Conservation (phyloP, 2,888 invertebrate species). For the Cheilosia pagana region DNA sequence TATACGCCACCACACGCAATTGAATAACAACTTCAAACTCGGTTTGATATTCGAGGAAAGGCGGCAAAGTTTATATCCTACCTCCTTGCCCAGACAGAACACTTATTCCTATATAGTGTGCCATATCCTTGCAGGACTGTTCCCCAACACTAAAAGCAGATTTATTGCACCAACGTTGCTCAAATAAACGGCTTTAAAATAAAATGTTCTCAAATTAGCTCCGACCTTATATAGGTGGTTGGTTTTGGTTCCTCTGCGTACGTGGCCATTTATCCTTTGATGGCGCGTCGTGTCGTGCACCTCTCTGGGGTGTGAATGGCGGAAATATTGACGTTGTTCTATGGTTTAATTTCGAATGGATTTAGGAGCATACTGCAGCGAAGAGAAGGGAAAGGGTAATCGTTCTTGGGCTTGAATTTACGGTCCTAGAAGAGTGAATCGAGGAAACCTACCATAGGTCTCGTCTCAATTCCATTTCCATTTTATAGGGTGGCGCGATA, state of each 20-base stretch:
- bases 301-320: conserved; percentile 60
- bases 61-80: conserved; percentile 34
- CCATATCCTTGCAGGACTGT: conserved; percentile 49
- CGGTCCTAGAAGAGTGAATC: conserved; percentile 32
- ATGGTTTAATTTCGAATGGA: conserved; percentile 74
- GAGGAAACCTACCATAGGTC: not conserved
- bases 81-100: not conserved
- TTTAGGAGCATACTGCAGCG: conserved; percentile 40
- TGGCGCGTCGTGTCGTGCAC: conserved; percentile 20
- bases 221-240: conserved; percentile 64
- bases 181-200: conserved; percentile 74
- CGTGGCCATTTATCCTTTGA: conserved; percentile 55
- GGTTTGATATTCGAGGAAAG: conserved; percentile 58
- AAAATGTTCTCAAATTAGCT: conserved; percentile 76
- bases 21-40: conserved; percentile 69
- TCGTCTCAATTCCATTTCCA: conserved; percentile 17
- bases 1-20: conserved; percentile 70
- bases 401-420: conserved; percentile 62
- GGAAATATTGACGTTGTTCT: conserved; percentile 74
- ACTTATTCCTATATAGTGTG: conserved; percentile 39
- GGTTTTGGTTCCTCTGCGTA: conserved; percentile 16
- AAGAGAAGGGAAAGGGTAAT: conserved; percentile 35
- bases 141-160: conserved; percentile 60
- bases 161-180: conserved; percentile 70
- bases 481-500: not conserved